These are phyloP conservation scores for Clarias macrocephalus DNA, from an alignment of 2,113 vertebrate species.

Conservation along the genomic window DNA sequence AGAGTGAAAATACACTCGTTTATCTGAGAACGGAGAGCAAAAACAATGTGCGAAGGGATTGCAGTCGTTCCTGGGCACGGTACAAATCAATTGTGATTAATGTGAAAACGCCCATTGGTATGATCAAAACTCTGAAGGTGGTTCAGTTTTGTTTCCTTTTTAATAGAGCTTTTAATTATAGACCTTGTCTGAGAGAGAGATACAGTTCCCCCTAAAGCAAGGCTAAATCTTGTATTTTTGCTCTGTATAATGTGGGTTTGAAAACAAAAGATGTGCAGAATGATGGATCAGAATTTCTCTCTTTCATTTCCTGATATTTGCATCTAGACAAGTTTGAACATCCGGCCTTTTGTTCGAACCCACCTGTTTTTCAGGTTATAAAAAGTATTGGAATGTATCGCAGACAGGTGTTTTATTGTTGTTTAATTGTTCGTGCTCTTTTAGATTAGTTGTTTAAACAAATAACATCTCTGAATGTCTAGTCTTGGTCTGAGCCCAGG, in stretches of 20 bases:
- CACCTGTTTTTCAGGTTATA: background rate
- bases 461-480: background rate
- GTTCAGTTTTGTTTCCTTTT: background rate
- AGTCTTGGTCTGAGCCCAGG: background rate
- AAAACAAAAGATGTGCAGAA: background rate
- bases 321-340: background rate
- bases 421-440: background rate
- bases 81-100: too few species aligned
- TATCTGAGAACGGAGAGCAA: too few species aligned
- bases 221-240: background rate
- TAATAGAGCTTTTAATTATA: background rate
- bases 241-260: background rate
- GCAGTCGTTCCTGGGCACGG: too few species aligned
- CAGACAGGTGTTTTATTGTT: background rate
- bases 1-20: too few species aligned
- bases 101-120: background rate
- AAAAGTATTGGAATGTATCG: background rate
- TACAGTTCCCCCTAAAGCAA: background rate
- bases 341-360: background rate
- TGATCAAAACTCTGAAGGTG: background rate
- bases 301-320: background rate
- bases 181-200: background rate
- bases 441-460: background rate
- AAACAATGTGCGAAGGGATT: too few species aligned
- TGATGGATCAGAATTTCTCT: background rate